Evolutionary conservation across 2,888 invertebrate species (phyloP).

Genomic region (Furcula furcula): DNA sequence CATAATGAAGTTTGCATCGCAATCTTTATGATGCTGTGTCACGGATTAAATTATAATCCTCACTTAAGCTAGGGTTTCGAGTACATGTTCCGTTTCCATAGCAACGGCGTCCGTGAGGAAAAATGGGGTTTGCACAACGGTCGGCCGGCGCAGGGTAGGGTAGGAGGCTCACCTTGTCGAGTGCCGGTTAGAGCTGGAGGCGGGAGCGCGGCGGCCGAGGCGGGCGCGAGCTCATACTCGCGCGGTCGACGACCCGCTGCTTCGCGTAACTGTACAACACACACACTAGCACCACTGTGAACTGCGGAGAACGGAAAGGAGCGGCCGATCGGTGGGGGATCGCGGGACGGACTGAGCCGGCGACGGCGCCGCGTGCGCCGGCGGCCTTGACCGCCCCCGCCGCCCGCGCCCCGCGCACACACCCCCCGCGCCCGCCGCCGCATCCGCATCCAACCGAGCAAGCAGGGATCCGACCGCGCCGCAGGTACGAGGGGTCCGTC

Average conservation of each 20-base stretch:
- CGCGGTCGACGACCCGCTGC: constrained; percentile 68
- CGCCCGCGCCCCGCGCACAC: constrained; percentile 12
- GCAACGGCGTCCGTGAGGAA: not conserved
- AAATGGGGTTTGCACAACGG: not conserved
- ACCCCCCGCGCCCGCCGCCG: constrained; percentile 7
- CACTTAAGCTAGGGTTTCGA: too few relatives aligned
- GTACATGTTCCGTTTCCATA: not conserved
- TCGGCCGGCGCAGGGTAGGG: constrained; percentile 7
- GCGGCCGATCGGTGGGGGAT: constrained; percentile 31
- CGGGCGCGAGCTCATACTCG: constrained; percentile 64
- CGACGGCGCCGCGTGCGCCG: constrained; percentile 50
- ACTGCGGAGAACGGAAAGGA: constrained; percentile 17
- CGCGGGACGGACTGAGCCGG: constrained; percentile 31
- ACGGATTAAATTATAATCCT: too few relatives aligned
- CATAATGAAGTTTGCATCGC: too few relatives aligned
- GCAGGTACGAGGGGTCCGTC: constrained; percentile 4
- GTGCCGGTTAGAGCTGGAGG: constrained; percentile 34
- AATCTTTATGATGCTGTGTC: too few relatives aligned
- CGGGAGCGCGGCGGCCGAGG: constrained; percentile 41
- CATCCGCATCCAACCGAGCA: constrained; percentile 5
- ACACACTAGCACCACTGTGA: constrained; percentile 40
- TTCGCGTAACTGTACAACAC: constrained; percentile 54
- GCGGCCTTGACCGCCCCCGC: constrained; percentile 66
- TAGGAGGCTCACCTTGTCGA: constrained; percentile 51
- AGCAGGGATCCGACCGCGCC: constrained; percentile 20